A percentile compares a stretch with the other conserved stretches of the same genome.
phyloP scores from a whole-genome alignment of 1,140 invertebrate species.

The Choristoneura fumiferana region DNA sequence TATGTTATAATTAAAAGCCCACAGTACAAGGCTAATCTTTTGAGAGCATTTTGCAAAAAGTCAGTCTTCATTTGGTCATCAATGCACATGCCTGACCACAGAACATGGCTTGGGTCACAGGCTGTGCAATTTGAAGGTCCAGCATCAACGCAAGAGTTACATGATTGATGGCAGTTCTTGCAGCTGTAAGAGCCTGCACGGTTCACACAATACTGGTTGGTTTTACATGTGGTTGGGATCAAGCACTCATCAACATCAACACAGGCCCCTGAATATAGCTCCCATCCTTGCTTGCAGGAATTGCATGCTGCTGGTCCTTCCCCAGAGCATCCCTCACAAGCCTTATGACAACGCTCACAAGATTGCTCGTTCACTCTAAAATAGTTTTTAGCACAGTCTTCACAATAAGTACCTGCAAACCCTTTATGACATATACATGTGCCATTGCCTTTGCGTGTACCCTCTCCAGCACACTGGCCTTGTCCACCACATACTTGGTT shows the following conservation, averaged over 20 bases:
- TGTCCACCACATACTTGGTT: constrained; percentile 89
- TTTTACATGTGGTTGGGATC: constrained; percentile 81
- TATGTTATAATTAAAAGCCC: constrained; percentile 41
- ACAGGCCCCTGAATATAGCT: constrained; percentile 87
- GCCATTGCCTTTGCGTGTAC: constrained; percentile 95
- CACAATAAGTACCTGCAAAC: constrained; percentile 89
- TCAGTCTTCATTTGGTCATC: constrained; percentile 39
- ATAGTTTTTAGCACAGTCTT: constrained; percentile 87
- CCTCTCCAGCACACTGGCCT: constrained; percentile 96
- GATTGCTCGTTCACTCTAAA: constrained; percentile 85
- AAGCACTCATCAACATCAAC: constrained; percentile 95
- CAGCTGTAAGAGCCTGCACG: constrained; percentile 94
- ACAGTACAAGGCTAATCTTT: constrained; percentile 43
- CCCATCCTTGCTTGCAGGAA: constrained; percentile 91
- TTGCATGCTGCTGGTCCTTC: constrained; percentile 89
- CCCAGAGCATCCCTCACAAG: constrained; percentile 91
- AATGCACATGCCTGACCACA: constrained; percentile 56
- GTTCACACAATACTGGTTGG: constrained; percentile 94
- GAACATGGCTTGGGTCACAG: constrained; percentile 38
- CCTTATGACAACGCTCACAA: constrained; percentile 90
- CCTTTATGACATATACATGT: constrained; percentile 92
- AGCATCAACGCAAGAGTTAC: constrained; percentile 90
- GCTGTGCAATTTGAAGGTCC: constrained; percentile 81
- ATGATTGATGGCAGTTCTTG: constrained; percentile 87
- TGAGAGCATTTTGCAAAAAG: constrained; percentile 33